These are phyloP conservation scores for Fregetta grallaria DNA, from an alignment of 2,113 vertebrate species.

Conservation along the genomic window DNA sequence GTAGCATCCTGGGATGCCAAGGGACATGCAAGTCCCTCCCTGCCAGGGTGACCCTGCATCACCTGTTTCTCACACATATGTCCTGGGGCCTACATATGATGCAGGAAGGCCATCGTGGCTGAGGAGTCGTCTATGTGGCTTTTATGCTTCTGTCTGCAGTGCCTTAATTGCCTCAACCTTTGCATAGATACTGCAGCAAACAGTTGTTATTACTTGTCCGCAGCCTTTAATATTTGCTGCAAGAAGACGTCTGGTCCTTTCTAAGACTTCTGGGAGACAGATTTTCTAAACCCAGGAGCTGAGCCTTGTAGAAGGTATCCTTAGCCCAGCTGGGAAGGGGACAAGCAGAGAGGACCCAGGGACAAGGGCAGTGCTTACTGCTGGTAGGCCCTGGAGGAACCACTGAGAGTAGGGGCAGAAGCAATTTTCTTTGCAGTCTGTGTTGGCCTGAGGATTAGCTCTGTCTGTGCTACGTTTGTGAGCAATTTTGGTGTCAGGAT, in stretches of 20 bases:
- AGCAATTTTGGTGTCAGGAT: neutral
- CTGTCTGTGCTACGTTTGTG: neutral
- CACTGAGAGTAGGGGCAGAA: neutral
- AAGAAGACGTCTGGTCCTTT: neutral
- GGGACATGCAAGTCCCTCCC: neutral
- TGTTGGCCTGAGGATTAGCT: neutral
- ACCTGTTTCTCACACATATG: neutral
- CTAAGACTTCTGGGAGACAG: neutral
- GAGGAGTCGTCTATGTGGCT: neutral
- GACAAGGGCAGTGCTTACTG: neutral
- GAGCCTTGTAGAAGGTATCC: neutral
- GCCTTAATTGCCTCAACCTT: neutral
- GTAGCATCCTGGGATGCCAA: neutral
- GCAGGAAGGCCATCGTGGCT: neutral
- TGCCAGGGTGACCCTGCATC: neutral
- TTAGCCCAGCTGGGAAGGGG: neutral
- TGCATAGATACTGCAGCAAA: neutral
- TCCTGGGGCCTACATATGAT: accelerated
- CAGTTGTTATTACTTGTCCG: neutral
- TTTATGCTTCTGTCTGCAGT: neutral
- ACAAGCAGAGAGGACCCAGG: accelerated
- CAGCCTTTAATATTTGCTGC: neutral
- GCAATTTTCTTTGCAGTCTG: neutral
- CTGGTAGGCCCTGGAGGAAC: neutral
- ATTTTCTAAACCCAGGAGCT: neutral